These are phyloP conservation scores for Dicerorhinus sumatrensis DNA, from an alignment of 2,113 vertebrate genomes.

Conservation along the genomic window DNA sequence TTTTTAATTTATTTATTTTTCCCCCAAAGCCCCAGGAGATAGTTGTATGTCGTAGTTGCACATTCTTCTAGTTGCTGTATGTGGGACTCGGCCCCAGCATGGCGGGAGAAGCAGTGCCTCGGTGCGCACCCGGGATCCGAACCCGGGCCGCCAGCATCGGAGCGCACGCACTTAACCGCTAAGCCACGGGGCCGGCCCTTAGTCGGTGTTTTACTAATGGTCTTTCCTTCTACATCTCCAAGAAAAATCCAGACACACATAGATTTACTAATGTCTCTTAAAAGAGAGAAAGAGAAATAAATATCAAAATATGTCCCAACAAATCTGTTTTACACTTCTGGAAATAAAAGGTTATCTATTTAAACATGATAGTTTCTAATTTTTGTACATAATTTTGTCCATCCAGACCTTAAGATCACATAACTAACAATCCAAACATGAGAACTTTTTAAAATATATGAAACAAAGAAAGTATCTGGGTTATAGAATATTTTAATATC, in stretches of 20 bases:
- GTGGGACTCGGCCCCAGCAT: no score
- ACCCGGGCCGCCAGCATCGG: no score
- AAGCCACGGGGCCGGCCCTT: not conserved
- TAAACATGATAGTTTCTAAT: not conserved
- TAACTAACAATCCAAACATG: conserved; percentile 19
- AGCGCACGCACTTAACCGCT: no score
- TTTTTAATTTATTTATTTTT: no score
- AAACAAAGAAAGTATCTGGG: not conserved
- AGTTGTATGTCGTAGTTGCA: no score
- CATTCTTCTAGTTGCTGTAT: no score
- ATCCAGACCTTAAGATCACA: conserved; percentile 9
- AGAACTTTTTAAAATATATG: not conserved
- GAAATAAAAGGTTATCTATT: conserved; percentile 3
- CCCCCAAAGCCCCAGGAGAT: no score
- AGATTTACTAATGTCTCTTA: not conserved
- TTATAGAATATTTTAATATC: conserved; percentile 56
- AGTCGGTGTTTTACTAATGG: not conserved
- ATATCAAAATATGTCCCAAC: not conserved
- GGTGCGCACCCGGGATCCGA: no score
- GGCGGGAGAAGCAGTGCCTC: no score
- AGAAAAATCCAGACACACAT: not conserved
- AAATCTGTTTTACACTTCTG: conserved; percentile 6
- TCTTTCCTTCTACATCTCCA: not conserved
- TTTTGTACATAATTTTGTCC: conserved; percentile 13
- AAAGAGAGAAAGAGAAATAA: not conserved